Evolutionary conservation across 2,113 vertebrate species (phyloP).

Genomic region (Nanorana parkeri): DNA sequence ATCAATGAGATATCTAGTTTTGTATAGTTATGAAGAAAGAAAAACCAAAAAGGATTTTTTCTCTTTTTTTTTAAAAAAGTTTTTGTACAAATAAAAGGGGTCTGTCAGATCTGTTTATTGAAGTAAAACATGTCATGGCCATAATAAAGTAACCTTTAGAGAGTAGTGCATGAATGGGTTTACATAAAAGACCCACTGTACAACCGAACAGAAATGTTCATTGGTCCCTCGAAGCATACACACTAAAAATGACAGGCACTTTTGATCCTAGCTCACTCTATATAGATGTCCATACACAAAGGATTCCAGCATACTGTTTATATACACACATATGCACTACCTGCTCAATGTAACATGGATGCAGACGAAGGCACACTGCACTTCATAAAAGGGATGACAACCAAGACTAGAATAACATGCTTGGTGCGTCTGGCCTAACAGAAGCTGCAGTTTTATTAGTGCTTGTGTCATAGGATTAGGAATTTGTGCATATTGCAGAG

Average conservation of each 20-base stretch:
- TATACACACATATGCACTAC: neutral
- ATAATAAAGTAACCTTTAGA: constrained; percentile 6
- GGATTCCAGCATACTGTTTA: neutral
- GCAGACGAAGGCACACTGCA: constrained; percentile 15
- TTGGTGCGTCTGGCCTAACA: neutral
- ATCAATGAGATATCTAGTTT: too few species aligned
- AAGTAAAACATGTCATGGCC: constrained; percentile 30
- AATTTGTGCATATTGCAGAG: neutral
- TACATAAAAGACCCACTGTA: constrained; percentile 27
- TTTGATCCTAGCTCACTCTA: constrained; percentile 41
- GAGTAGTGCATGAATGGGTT: constrained; percentile 43
- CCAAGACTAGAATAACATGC: neutral
- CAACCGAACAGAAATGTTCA: constrained; percentile 7
- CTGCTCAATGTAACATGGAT: neutral
- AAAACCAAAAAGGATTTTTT: too few species aligned
- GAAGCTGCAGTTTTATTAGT: neutral
- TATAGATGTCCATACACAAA: neutral
- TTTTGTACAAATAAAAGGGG: too few species aligned
- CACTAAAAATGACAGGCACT: constrained; percentile 50
- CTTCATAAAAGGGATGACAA: neutral
- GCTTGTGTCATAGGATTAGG: neutral
- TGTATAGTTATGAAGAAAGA: too few species aligned
- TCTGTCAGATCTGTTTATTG: constrained; percentile 38
- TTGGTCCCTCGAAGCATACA: constrained; percentile 45
- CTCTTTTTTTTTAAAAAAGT: too few species aligned